Evolutionary conservation across 2,797 vertebrate genomes (phyloP), one percentile per base, ranked within the genome.

Genomic region (Coreius guichenoti): DNA sequence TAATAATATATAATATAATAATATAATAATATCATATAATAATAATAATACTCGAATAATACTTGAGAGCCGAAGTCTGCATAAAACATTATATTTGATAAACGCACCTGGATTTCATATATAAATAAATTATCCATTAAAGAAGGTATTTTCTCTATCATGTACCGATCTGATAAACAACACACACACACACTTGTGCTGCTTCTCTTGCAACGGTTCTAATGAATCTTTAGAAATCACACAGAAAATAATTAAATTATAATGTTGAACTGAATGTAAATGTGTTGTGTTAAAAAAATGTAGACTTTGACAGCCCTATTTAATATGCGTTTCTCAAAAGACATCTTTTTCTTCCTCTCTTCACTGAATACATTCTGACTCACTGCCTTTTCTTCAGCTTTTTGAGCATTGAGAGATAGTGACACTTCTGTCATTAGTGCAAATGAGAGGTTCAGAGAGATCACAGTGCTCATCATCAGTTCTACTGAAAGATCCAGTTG

Each of bases 391-490:
- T 83, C 4, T 77, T 36, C 45, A 29, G 39, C 70, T 36, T 63
- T 75, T 14, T 36, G 23, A n/a, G 47, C 8, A 17, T 56, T n/a
- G 39, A 79, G 83, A 70, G 74, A 69, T 84, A 76, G 77, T 69
- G 74, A 45, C 21, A 17, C 72, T 36, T 75, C 70, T 49, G 56
- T 51, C 73, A 77, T 84, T 69, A 84, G 49, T 43, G 56, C 45
- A 14, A 82, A 72, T 78, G 31, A 70, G 45, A 61, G 70, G 77
- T 86, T 68, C 45, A 51, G 56, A 43, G 77, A 81, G 56, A 74
- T 73, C 58, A 54, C 17, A 73, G 58, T 74, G 68, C 58, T 65
- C 45, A 51, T 72, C 43, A 76, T 67, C 70, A 74, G 47, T 81
- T 67, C 21, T 39, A 39, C 70, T 74, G 16, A 67, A 82, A 67